A percentile compares a stretch with the other conserved stretches of the same genome.
phyloP scores from a whole-genome alignment of 1,140 invertebrate species.

The Drosophila ficusphila region DNA sequence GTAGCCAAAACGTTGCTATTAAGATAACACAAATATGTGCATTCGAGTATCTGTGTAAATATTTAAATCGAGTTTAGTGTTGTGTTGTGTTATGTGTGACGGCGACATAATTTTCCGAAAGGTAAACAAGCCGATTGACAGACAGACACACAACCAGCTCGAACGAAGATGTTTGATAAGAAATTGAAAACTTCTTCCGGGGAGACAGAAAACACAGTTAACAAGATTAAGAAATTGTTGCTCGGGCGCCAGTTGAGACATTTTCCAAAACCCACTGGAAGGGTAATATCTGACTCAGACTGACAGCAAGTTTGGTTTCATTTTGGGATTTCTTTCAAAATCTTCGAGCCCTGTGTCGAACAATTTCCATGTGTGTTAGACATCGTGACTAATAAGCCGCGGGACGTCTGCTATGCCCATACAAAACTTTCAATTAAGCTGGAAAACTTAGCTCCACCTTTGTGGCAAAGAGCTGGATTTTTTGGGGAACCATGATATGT shows the following conservation, averaged over 20 bases:
- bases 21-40: constrained; percentile 61
- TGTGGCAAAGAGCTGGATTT: constrained; percentile 25
- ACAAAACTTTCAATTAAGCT: constrained; percentile 73
- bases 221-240: constrained; percentile 40
- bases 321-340: constrained; percentile 7
- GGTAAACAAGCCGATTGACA: constrained; percentile 22
- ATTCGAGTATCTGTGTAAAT: constrained; percentile 69
- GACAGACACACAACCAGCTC: constrained; percentile 36
- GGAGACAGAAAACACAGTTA: constrained; percentile 47
- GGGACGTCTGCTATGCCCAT: constrained; percentile 55
- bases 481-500: constrained; percentile 38
- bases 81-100: constrained; percentile 38
- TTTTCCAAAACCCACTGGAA: constrained; percentile 17
- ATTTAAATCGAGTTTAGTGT: constrained; percentile 58
- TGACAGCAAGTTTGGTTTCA: neutral
- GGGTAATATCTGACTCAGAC: constrained; percentile 30
- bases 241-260: constrained; percentile 49
- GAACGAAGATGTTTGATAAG: constrained; percentile 60
- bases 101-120: constrained; percentile 48
- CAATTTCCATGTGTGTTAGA: constrained; percentile 63
- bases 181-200: constrained; percentile 62
- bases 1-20: constrained; percentile 72
- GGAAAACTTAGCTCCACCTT: constrained; percentile 39
- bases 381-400: constrained; percentile 76
- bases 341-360: constrained; percentile 29